Conservation (phyloP, 1,140 invertebrate genomes). For the Chrysomallon squamiferum region DNA sequence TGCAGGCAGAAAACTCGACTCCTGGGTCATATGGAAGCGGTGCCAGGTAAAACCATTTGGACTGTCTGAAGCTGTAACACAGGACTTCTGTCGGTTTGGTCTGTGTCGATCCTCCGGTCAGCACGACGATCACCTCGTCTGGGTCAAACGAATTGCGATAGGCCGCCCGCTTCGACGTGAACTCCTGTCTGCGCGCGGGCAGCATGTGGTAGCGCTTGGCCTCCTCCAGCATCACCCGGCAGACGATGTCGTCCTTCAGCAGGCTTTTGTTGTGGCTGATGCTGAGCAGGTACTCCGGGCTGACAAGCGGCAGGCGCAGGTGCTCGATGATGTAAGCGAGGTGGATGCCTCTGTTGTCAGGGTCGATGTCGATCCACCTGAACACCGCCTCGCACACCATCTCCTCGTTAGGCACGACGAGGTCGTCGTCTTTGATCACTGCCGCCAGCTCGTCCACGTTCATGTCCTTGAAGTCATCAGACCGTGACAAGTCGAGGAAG, state of each 20-base stretch:
- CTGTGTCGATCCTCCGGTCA: slow-evolving; percentile 36
- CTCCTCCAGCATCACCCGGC: slow-evolving; percentile 46
- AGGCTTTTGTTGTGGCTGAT: slow-evolving; percentile 16
- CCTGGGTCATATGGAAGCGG: slow-evolving; percentile 40
- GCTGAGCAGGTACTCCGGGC: slow-evolving; percentile 45
- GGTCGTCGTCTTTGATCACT: slow-evolving; percentile 43
- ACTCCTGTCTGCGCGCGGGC: slow-evolving; percentile 41
- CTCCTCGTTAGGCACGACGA: slow-evolving; percentile 44
- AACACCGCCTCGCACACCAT: slow-evolving; percentile 49
- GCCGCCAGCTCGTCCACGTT: slow-evolving; percentile 34
- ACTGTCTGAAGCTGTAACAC: slow-evolving; percentile 40
- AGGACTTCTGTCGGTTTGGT: slow-evolving; percentile 42
- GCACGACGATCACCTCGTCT: slow-evolving; percentile 45
- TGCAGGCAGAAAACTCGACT: slow-evolving; percentile 41
- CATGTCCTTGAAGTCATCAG: slow-evolving; percentile 38
- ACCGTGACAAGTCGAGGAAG: slow-evolving; percentile 36
- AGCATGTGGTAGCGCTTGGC: slow-evolving; percentile 53
- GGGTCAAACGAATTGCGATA: slow-evolving; percentile 40
- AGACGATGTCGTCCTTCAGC: slow-evolving; percentile 24
- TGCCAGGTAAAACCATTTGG: slow-evolving; percentile 42
- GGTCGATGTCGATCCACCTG: slow-evolving; percentile 36
- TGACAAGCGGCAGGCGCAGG: slow-evolving; percentile 39
- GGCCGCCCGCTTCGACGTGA: slow-evolving; percentile 42
- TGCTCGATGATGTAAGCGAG: slow-evolving; percentile 38
- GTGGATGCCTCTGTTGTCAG: slow-evolving; percentile 29